These are phyloP conservation scores for Campopleginae sp. DNA, from an alignment of 2,888 invertebrate genomes.

Conservation along the genomic window DNA sequence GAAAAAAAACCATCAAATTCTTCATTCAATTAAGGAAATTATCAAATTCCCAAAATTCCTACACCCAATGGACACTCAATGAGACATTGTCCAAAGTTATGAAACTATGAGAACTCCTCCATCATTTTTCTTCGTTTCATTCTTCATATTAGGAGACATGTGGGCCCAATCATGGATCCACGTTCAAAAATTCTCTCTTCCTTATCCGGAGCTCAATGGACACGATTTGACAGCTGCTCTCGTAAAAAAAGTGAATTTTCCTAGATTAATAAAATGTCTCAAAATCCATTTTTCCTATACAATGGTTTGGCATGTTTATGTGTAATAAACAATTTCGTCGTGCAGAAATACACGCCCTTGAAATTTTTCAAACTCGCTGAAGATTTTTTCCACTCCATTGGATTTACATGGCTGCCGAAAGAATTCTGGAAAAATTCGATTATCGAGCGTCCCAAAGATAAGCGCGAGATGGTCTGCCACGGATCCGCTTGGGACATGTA, in stretches of 20 bases:
- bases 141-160: slow-evolving; percentile 87
- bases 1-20: background rate
- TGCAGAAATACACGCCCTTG: slow-evolving; percentile 58
- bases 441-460: slow-evolving; percentile 83
- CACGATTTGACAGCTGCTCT: slow-evolving; percentile 90
- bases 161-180: slow-evolving; percentile 92
- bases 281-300: background rate
- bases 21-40: background rate
- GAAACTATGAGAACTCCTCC: too few species aligned
- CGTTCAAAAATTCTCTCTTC: slow-evolving; percentile 88
- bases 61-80: background rate
- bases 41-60: background rate
- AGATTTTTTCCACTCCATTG: slow-evolving; percentile 89
- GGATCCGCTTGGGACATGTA: slow-evolving; percentile 91
- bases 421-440: slow-evolving; percentile 88
- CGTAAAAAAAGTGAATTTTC: slow-evolving; percentile 86
- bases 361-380: slow-evolving; percentile 84
- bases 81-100: background rate
- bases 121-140: background rate
- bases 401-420: slow-evolving; percentile 87
- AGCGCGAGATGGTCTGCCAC: slow-evolving; percentile 87
- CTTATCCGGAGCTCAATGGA: slow-evolving; percentile 88
- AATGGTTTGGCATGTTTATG: background rate
- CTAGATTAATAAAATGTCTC: background rate
- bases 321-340: background rate